Evolutionary conservation across 2,888 invertebrate species (phyloP), one percentile per base, ranked within the genome.

Genomic region (Epirrhoe alternata): DNA sequence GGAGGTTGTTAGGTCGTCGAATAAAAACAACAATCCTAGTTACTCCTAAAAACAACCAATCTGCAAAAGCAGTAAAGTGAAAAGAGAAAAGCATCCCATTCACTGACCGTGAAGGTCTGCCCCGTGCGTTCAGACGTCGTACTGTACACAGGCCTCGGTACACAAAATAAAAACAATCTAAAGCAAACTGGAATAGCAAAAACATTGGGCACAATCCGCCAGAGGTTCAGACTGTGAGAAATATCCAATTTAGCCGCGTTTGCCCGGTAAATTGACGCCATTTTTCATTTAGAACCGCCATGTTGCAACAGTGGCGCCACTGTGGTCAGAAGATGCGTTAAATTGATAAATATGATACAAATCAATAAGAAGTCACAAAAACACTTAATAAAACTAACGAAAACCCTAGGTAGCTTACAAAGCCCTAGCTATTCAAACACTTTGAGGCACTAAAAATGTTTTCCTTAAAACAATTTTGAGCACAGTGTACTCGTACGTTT

Each of bases 191-290:
- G 64, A 68, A 71, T 66, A 70, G 74, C 70, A 74, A 76, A 85
- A 85, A 83, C 80, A 83, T 74, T 77, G 78, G 75, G 75, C 85
- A 82, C 80, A 82, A 75, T 79, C 76, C 76, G 74, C 80, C 77
- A 73, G 79, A 79, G 83, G 81, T 79, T 86, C 80, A 85, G 86
- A 76, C 84, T 82, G 86, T 86, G 89, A 89, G 87, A 89, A 90
- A 90, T 89, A 88, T 89, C 90, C 92, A 92, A 91, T 92, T 92
- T 92, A 86, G 86, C 85, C 79, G 86, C 85, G 86, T 87, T 89
- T 89, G 83, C 87, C 86, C 88, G 83, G 82, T 85, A 92, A 92
- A 92, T 92, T 88, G 91, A 80, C 84, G 87, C 86, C 85, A 91
- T 92, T 89, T 90, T 87, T 92, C 90, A 90, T 87, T 86, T 83